Conservation (phyloP, 2,113 vertebrate genomes). For the Zapornia atra region DNA sequence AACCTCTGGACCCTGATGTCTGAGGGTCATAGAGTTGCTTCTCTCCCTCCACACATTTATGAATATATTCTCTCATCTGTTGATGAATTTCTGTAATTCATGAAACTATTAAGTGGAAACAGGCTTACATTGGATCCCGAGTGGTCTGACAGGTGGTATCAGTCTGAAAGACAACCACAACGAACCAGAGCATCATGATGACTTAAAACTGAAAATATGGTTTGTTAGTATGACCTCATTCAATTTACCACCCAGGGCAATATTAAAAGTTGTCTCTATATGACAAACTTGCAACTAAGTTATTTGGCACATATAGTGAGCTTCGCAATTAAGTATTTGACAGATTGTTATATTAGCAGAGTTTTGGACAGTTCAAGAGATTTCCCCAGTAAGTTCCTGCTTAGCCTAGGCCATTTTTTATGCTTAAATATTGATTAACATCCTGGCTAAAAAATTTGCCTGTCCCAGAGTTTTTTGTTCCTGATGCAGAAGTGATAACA, state of each 20-base stretch:
- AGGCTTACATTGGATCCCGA: background rate
- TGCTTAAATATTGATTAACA: background rate
- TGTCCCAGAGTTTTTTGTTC: background rate
- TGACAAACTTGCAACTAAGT: background rate
- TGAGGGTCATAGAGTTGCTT: background rate
- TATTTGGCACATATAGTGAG: background rate
- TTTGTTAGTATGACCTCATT: background rate
- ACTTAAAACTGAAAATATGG: background rate
- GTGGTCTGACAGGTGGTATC: background rate
- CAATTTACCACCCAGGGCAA: background rate
- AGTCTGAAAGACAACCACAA: background rate
- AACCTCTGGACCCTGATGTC: background rate
- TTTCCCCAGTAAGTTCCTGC: background rate
- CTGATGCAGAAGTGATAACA: background rate
- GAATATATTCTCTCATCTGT: background rate
- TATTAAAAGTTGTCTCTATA: background rate
- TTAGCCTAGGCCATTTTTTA: background rate
- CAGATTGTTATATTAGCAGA: background rate
- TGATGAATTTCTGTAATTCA: background rate
- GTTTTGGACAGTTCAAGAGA: background rate
- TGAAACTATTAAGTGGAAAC: background rate
- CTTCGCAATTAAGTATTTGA: background rate
- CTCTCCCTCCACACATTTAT: background rate
- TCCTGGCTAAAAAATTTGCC: background rate
- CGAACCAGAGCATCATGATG: background rate